Evolutionary conservation across 1,140 invertebrate genomes (phyloP), one percentile per base, ranked within the genome.

Genomic region (Steinernema khuongi): DNA sequence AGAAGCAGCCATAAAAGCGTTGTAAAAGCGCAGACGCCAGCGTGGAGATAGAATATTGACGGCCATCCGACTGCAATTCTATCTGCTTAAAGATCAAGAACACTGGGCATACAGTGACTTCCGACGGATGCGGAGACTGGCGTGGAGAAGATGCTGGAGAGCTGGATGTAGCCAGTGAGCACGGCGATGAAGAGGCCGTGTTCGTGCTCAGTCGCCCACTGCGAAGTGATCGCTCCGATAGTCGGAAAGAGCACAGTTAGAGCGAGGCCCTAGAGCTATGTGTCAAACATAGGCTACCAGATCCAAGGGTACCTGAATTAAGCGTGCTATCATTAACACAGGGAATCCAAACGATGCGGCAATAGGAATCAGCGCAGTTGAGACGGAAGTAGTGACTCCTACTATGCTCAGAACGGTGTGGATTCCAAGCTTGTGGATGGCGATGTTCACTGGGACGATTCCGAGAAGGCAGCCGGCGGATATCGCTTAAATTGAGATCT

Each of bases 41-140:
- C 74, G 70, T 72, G 74, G 0, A 78, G 11, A 26, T 78, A 78
- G 74, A 76, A 78, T 0, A 76, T 71, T 30, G 32, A 29, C 1
- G 76, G 69, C 76, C 76, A 78, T 26, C 76, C 74, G 18, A 77
- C 74, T 77, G 69, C 29, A 76, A 76, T 26, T n/a, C n/a, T n/a
- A n/a, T n/a, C n/a, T n/a, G n/a, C 36, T 11, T n/a, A n/a, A 41
- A 41, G 36, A 11, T 7, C 7, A 41, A 41, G 36, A n/a, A 41
- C n/a, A 11, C 36, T 41, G 36, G 36, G 36, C 7, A n/a, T 41
- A n/a, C 7, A 41, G n/a, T 7, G 36, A 41, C 50, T 60, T 60
- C 50, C 50, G 22, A 60, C 19, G 7, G 26, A 7, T 11, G 7
- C 11, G 22, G 71, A 71, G 69, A 72, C n/a, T 1, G 71, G 71